Evolutionary conservation across 1,140 invertebrate species (phyloP).

Genomic region (Brachionus calyciflorus): DNA sequence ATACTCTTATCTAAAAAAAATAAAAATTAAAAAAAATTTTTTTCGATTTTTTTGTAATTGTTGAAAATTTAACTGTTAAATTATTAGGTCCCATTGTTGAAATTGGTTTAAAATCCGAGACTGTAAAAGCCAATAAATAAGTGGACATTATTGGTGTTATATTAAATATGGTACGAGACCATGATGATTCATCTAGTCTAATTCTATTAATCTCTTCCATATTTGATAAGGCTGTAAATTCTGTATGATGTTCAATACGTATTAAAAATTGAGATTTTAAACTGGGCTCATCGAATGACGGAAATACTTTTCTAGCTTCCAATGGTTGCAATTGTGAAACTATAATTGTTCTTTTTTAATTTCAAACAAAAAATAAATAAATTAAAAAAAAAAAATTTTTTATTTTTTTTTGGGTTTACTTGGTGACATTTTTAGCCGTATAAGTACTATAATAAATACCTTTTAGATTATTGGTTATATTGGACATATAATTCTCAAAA

Average conservation of each 20-base stretch:
- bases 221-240: slow-evolving; percentile 40
- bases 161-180: slow-evolving; percentile 53
- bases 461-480: slow-evolving; percentile 42
- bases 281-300: slow-evolving; percentile 53
- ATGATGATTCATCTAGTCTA: slow-evolving; percentile 49
- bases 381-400: slow-evolving; percentile 8
- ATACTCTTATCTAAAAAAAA: slow-evolving; percentile 54
- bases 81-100: slow-evolving; percentile 50
- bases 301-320: slow-evolving; percentile 52
- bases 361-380: slow-evolving; percentile 7
- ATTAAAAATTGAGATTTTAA: slow-evolving; percentile 52
- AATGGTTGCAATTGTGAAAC: slow-evolving; percentile 53
- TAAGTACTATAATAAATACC: slow-evolving; percentile 44
- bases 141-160: slow-evolving; percentile 62
- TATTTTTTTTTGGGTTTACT: not conserved
- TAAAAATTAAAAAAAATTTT: not conserved
- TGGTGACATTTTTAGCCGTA: slow-evolving; percentile 1
- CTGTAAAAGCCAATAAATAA: slow-evolving; percentile 62
- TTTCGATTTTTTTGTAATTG: not conserved
- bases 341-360: slow-evolving; percentile 47
- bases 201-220: slow-evolving; percentile 31
- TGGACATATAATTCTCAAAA: slow-evolving; percentile 35
- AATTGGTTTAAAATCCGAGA: slow-evolving; percentile 55
- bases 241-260: slow-evolving; percentile 43
- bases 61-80: slow-evolving; percentile 49